Percentiles rank a stretch among this genome's conserved stretches.
These are phyloP conservation scores for Girardia tigrina DNA, from an alignment of 2,888 invertebrate species.

Conservation along the genomic window DNA sequence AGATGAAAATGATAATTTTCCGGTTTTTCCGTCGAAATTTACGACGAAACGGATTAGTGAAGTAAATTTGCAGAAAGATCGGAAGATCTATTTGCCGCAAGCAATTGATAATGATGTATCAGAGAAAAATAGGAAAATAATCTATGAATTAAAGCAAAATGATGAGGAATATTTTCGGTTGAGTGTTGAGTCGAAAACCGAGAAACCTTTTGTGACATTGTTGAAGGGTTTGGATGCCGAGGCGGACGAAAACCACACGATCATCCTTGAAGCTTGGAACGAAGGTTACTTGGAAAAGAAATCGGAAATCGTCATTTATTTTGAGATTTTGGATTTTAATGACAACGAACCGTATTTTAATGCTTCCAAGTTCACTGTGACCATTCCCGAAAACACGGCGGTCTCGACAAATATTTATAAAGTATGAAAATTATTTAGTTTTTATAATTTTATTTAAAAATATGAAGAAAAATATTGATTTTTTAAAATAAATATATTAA, in stretches of 20 bases:
- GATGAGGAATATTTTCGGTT: conserved; percentile 11
- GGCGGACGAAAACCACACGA: background rate
- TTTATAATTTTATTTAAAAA: no score
- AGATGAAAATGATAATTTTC: background rate
- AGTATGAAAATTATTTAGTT: background rate
- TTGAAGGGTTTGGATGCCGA: background rate
- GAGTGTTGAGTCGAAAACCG: background rate
- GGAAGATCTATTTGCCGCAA: conserved; percentile 15
- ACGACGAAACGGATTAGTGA: background rate
- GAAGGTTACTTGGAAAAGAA: background rate
- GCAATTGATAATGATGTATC: conserved; percentile 16
- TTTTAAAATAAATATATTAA: no score
- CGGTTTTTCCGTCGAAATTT: background rate
- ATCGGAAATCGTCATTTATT: background rate
- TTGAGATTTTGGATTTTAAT: conserved; percentile 11
- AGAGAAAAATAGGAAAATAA: conserved; percentile 3
- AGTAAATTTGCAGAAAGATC: conserved; percentile 10
- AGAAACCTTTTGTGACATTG: background rate
- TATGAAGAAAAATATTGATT: no score
- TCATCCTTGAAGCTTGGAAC: background rate
- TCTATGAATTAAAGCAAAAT: background rate
- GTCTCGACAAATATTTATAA: background rate
- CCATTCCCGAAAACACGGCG: background rate
- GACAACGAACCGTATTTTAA: conserved; percentile 2
- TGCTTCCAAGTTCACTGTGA: background rate